Percentiles rank a stretch among this genome's conserved stretches.
phyloP scores from a whole-genome alignment of 2,113 vertebrate species.

The Urocitellus parryii region DNA sequence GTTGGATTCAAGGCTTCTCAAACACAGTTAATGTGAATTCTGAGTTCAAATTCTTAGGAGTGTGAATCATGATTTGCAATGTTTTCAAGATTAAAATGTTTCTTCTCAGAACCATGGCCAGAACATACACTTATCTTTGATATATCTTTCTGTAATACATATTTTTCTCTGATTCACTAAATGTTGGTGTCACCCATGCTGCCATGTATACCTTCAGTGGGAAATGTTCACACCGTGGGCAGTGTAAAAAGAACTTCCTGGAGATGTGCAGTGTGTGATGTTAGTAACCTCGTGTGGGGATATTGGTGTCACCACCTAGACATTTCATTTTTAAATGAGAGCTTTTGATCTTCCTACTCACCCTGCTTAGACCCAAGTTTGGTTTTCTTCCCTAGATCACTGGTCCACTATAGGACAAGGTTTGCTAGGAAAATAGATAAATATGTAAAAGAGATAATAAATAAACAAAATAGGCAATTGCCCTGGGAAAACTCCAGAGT shows the following conservation, averaged over 20 bases:
- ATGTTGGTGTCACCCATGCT: neutral
- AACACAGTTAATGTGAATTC: neutral
- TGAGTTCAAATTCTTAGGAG: neutral
- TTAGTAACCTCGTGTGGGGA: neutral
- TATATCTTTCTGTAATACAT: neutral
- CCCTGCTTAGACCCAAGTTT: neutral
- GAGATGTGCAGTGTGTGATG: neutral
- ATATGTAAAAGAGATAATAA: neutral
- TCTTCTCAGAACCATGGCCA: neutral
- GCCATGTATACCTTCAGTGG: neutral
- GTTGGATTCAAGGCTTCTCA: neutral
- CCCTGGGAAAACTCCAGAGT: neutral
- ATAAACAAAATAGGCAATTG: neutral
- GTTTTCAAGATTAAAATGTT: neutral
- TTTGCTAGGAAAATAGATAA: neutral
- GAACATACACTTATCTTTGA: neutral
- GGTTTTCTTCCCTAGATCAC: neutral
- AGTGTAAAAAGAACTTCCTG: too few relatives aligned
- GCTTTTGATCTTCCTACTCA: neutral
- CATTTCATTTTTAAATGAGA: neutral
- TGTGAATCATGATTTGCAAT: neutral
- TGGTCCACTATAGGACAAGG: neutral
- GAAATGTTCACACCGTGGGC: neutral
- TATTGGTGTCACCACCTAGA: neutral
- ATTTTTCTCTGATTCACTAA: neutral